Base-by-base conservation (phyloP, 2,113 vertebrate species). In the Lophotis ruficrista region DNA sequence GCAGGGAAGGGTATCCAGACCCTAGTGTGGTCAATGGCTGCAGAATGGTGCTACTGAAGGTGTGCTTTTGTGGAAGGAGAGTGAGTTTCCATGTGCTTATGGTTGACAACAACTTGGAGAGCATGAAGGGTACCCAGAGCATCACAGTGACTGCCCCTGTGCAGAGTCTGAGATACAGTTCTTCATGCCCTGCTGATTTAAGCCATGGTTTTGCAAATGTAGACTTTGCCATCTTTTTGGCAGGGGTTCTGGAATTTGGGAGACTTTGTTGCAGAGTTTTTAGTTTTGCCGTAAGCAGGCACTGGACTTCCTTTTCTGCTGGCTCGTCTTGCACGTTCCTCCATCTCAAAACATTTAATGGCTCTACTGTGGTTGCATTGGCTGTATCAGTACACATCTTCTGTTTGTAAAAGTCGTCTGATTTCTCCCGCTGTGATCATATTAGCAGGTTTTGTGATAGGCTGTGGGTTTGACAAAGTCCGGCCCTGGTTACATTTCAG, bases 71-170 rank as follows among this genome's bases (percentile, higher is more conserved):
- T 15, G 15, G 50, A 61, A 57, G 58, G 20, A 77, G 53, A 14
- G 2, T 22, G 17, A 3, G 6, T 76, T 76, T 53, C 1, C 3
- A 3, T 53, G 35, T 25, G 5, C 2, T 1, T 58, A 35, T 48
- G 33, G 23, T 5, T 64, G 51, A 33, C 37, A 43, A 22, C 16
- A 48, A n/a, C 41, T 18, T 43, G 35, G 47, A 86, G 28, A 71
- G 35, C 18, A 14, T 50, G 31, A 75, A 38, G 10, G 21, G 48
- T 66, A 41, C 38, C 10, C 33, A 57, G 30, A 51, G 45, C 35
- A 41, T 18, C 20, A 19, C n/a, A 31, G 24, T 16, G 47, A 20
- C n/a, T 35, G 28, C 5, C 4, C 13, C 47, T 53, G 24, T 89
- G 48, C 60, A 50, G 53, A 58, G 12, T 35, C 45, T 82, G 62